Conservation (phyloP, 1,140 invertebrate species). For the Conopomorpha cramerella region DNA sequence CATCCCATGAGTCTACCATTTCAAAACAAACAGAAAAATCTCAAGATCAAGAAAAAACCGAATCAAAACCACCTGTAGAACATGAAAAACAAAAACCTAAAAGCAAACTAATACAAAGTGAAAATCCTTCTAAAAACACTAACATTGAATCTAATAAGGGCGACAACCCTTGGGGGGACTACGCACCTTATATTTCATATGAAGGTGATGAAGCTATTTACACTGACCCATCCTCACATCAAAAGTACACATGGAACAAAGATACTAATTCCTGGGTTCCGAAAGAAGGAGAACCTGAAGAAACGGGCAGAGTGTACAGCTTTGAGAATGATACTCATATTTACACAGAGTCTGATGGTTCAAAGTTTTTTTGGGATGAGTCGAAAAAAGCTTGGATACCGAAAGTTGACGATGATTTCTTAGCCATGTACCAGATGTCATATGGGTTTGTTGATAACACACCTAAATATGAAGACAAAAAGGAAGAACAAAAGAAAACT, state of each 20-base stretch:
- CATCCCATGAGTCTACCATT: not conserved
- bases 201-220: slow-evolving; percentile 73
- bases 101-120: slow-evolving; percentile 1
- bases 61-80: not conserved
- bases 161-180: slow-evolving; percentile 24
- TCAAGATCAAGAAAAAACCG: slow-evolving; percentile 4
- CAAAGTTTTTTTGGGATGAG: slow-evolving; percentile 89
- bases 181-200: slow-evolving; percentile 59
- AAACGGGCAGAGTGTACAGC: slow-evolving; percentile 61
- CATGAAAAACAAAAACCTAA: not conserved
- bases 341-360: slow-evolving; percentile 88
- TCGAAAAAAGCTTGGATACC: slow-evolving; percentile 94
- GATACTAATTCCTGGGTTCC: slow-evolving; percentile 67
- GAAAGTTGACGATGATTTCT: slow-evolving; percentile 96
- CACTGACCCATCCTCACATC: slow-evolving; percentile 70
- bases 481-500: slow-evolving; percentile 23
- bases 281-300: slow-evolving; percentile 31
- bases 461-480: slow-evolving; percentile 20
- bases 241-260: slow-evolving; percentile 71
- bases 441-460: slow-evolving; percentile 83
- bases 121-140: slow-evolving; percentile 3
- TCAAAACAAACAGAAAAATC: slow-evolving; percentile 5
- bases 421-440: slow-evolving; percentile 94
- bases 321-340: slow-evolving; percentile 79
- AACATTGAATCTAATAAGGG: slow-evolving; percentile 2